Conservation (phyloP, 2,888 invertebrate genomes). For the Lutraria lutraria region DNA sequence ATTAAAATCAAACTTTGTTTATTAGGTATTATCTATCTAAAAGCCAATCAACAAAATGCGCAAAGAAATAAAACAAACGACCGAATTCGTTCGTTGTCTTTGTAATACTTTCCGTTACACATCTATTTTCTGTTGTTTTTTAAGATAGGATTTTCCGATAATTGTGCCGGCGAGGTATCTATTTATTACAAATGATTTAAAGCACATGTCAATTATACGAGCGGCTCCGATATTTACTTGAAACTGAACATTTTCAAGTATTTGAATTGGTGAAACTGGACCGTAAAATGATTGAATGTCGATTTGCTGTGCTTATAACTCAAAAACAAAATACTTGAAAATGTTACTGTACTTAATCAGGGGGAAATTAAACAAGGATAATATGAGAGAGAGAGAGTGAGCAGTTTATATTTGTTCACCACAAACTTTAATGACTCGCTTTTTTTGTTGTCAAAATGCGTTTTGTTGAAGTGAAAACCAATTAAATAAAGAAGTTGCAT, state of each 20-base stretch:
- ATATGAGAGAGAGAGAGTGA: not conserved
- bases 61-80: not conserved
- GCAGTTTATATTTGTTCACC: constrained; percentile 10
- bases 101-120: not conserved
- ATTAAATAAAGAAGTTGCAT: not conserved
- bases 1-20: too few species aligned
- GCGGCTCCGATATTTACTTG: constrained; percentile 7
- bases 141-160: not conserved
- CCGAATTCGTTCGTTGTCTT: not conserved
- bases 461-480: not conserved
- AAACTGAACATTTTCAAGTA: constrained; percentile 11
- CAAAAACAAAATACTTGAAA: not conserved
- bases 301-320: constrained; percentile 4
- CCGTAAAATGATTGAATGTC: not conserved
- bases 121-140: not conserved
- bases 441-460: not conserved
- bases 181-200: constrained; percentile 25
- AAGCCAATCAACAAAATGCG: too few species aligned
- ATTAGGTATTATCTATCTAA: too few species aligned
- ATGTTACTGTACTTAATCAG: not conserved
- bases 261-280: not conserved
- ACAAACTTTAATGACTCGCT: not conserved
- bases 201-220: constrained; percentile 4
- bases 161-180: not conserved
- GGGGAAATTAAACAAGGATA: not conserved